Conservation (phyloP, 2,113 vertebrate genomes). For the Aegypius monachus region DNA sequence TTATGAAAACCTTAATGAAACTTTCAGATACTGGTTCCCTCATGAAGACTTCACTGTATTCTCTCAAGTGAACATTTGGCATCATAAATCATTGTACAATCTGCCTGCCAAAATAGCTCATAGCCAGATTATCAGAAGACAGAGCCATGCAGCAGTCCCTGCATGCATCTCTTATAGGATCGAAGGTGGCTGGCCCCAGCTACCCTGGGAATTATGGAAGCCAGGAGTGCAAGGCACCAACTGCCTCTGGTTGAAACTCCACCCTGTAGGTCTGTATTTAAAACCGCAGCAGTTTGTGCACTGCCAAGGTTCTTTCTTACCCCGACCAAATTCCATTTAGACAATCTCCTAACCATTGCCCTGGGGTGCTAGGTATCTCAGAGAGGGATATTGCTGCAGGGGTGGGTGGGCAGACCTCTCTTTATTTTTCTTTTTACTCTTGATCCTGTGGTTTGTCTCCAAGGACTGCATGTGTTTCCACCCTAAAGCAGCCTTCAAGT, state of each 20-base stretch:
- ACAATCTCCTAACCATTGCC: not conserved
- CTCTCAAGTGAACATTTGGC: not conserved
- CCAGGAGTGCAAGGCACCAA: not conserved
- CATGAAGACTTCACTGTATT: not conserved
- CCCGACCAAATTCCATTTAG: not conserved
- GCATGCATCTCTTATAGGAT: not conserved
- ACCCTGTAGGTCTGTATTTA: not conserved
- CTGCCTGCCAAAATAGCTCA: not conserved
- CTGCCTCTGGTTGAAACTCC: not conserved
- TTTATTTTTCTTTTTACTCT: not conserved
- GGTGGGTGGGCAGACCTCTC: not conserved
- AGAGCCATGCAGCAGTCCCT: not conserved
- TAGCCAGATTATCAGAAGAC: not conserved
- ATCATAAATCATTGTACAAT: not conserved
- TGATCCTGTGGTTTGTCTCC: not conserved
- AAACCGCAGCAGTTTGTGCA: not conserved
- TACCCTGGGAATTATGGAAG: not conserved
- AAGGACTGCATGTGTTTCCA: not conserved
- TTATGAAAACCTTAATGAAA: not conserved
- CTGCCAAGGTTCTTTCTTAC: not conserved
- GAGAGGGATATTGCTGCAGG: not conserved
- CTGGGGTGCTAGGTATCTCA: fast-evolving
- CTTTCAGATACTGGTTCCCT: not conserved
- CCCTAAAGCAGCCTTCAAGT: not conserved
- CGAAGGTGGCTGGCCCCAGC: not conserved